Base-by-base conservation (phyloP, 2,888 invertebrate species). In the Bombylius discolor region DNA sequence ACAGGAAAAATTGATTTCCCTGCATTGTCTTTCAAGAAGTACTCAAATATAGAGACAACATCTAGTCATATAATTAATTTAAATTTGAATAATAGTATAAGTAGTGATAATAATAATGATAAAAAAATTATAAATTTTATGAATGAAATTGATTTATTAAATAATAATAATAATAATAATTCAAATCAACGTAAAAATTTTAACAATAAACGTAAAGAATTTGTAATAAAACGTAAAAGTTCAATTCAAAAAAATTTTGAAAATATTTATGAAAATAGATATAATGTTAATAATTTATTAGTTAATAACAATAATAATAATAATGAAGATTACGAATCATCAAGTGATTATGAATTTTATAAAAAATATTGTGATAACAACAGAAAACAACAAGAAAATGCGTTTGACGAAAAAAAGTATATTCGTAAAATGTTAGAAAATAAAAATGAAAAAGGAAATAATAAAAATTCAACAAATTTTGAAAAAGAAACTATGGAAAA, bases 401-500 rank as follows among this genome's bases (percentile, higher is more conserved):
- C 13, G 42, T 60, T 59, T 48, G 59, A 61, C 52, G 61, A 61
- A 47, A 58, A 56, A 31, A 57, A 44, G n/a, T 61, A 54, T 50
- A 56, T 61, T 45, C 51, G 42, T 33, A 56, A 51, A 47, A 56
- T 59, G 7, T 45, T 59, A 6, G 47, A 53, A 14, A 51, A 44
- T 45, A 48, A 56, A 49, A 52, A 51, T 33, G 31, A 45, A 47
- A 33, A 48, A 23, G 39, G 48, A 39, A 51, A 56, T 14, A 45
- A 49, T 12, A 51, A 60, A n/a, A 49, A 52, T 46, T 52, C 62
- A 49, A 61, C 61, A 13, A 61, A 63, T 50, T 62, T 56, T 47
- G 62, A 63, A 59, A 56, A 59, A 51, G 57, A 57, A 58, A 59
- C 61, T 39, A 9, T 63, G 9, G 55, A 58, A 39, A 63, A 62